Conservation (phyloP, 2,113 vertebrate species). For the Ceyx cyanopectus region DNA sequence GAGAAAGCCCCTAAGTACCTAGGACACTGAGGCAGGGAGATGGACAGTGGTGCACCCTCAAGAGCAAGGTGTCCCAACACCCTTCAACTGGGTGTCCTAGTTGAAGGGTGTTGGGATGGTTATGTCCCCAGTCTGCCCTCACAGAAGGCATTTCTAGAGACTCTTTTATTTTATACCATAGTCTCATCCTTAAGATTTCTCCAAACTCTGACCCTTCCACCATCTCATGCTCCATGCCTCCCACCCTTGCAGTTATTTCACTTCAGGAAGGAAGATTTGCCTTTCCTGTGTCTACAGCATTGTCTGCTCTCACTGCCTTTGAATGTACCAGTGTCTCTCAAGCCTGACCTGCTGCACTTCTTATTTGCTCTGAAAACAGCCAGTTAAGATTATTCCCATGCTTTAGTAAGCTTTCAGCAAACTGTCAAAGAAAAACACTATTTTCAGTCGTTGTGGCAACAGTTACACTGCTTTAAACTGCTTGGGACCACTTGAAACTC, state of each 20-base stretch:
- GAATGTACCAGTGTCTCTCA: not conserved
- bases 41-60: not conserved
- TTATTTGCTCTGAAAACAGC: constrained; percentile 2
- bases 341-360: not conserved
- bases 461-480: not conserved
- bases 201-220: not conserved
- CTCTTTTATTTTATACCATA: not conserved
- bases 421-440: not conserved
- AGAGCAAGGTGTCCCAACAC: accelerated
- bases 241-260: not conserved
- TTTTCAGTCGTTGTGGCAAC: not conserved
- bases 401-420: not conserved
- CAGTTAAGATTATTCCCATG: not conserved
- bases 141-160: not conserved
- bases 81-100: not conserved
- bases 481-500: not conserved
- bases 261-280: not conserved
- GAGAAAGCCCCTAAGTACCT: not conserved
- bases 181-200: not conserved
- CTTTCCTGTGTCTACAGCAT: not conserved
- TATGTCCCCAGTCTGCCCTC: not conserved
- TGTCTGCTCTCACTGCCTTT: not conserved
- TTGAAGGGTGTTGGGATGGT: not conserved
- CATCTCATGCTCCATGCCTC: not conserved
- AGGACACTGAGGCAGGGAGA: not conserved